A percentile compares a stretch with the other conserved stretches of the same genome.
These are phyloP conservation scores for Drosophila picticornis DNA, from an alignment of 2,888 invertebrate genomes.

Conservation along the genomic window DNA sequence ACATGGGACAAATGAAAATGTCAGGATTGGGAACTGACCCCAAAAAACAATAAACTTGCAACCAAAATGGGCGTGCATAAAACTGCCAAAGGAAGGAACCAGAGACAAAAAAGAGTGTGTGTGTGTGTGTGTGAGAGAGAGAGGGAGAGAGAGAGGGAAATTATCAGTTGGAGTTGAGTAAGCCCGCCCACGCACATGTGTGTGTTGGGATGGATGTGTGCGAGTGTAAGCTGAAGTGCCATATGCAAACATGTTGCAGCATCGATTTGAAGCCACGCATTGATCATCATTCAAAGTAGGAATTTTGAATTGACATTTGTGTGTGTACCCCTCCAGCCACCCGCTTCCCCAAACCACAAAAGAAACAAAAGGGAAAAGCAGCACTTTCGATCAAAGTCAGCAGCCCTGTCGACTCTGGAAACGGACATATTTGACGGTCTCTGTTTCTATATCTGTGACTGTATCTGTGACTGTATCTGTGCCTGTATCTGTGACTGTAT, in stretches of 20 bases:
- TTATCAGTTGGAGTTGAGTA: constrained; percentile 42
- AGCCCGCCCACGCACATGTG: constrained; percentile 39
- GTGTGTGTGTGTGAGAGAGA: too few species aligned
- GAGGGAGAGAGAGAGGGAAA: constrained; percentile 1
- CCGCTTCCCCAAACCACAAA: not conserved
- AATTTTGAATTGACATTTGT: constrained; percentile 59
- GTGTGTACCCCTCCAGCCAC: not conserved
- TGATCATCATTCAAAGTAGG: constrained; percentile 64
- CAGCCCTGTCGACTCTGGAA: constrained; percentile 14
- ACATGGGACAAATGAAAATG: constrained; percentile 66
- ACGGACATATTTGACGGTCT: constrained; percentile 11
- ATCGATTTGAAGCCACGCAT: constrained; percentile 37
- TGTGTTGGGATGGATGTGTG: not conserved
- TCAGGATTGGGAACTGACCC: constrained; percentile 60
- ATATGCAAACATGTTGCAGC: not conserved
- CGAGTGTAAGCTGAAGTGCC: not conserved
- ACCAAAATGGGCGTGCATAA: constrained; percentile 60
- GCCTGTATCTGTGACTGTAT: not conserved
- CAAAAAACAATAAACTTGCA: constrained; percentile 43
- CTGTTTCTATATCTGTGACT: not conserved
- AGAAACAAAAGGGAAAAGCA: constrained; percentile 6
- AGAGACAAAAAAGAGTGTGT: not conserved
- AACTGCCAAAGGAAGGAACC: constrained; percentile 44
- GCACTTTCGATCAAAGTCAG: constrained; percentile 72
- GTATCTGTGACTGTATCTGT: not conserved